Conservation (phyloP, 2,113 vertebrate species). For the Callorhinus ursinus region DNA sequence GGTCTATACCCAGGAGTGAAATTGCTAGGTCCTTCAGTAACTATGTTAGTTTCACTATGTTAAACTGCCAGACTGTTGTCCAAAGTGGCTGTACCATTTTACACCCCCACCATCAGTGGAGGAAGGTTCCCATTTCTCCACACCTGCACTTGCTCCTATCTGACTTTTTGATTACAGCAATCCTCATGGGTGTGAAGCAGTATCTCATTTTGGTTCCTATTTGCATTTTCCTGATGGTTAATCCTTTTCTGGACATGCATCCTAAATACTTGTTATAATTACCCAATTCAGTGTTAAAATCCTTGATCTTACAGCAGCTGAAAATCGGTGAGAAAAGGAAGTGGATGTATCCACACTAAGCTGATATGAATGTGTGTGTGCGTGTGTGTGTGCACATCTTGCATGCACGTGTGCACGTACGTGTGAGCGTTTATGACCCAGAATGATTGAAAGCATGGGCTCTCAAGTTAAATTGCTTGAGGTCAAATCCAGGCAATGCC, state of each 20-base stretch:
- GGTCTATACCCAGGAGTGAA: neutral
- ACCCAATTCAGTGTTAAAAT: neutral
- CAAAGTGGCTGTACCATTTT: neutral
- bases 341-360: neutral
- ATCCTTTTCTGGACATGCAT: neutral
- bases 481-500: neutral
- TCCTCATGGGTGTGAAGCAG: neutral
- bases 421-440: neutral
- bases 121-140: neutral
- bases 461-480: neutral
- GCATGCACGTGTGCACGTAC: too few species aligned
- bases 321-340: neutral
- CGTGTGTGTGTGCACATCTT: neutral
- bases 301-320: neutral
- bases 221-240: neutral
- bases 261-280: neutral
- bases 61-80: constrained; percentile 1
- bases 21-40: neutral
- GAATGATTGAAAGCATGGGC: neutral
- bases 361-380: neutral
- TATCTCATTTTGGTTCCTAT: neutral
- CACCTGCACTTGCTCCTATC: neutral
- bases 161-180: neutral
- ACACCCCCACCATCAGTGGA: neutral
- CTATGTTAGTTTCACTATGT: neutral